Conservation (phyloP, 2,113 vertebrate genomes). For the Hepsetus odoe region DNA sequence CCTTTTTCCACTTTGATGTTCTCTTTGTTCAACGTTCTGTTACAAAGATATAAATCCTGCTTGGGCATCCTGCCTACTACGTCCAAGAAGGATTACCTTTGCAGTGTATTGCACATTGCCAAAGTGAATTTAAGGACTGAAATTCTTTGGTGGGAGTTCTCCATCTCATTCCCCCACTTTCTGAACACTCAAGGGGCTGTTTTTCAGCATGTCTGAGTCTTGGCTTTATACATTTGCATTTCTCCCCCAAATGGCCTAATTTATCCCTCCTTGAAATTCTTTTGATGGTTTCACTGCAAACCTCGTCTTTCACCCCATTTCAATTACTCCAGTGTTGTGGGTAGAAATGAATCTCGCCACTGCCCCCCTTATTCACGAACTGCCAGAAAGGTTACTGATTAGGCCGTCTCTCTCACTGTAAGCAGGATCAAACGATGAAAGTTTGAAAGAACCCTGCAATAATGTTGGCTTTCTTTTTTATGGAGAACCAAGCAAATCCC, state of each 20-base stretch:
- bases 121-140: conserved; percentile 5
- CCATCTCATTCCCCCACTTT: conserved; percentile 7
- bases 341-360: conserved; percentile 17
- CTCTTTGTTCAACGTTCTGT: conserved; percentile 7
- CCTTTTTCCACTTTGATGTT: conserved; percentile 24
- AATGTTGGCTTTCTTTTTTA: conserved; percentile 26
- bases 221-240: conserved; percentile 49
- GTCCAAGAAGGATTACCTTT: conserved; percentile 17
- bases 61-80: neutral
- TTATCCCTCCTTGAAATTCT: conserved; percentile 41
- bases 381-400: conserved; percentile 29
- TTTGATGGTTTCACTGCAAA: conserved; percentile 44
- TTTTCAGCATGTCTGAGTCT: conserved; percentile 2
- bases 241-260: conserved; percentile 36
- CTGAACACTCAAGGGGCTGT: conserved; percentile 12
- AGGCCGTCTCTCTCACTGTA: conserved; percentile 34
- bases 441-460: conserved; percentile 19
- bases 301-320: conserved; percentile 38
- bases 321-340: conserved; percentile 36
- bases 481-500: conserved; percentile 54
- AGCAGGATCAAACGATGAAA: conserved; percentile 47
- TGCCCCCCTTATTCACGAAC: conserved; percentile 24
- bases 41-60: conserved; percentile 23
- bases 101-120: neutral
- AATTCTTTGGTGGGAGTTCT: neutral